Conservation (phyloP, 2,113 vertebrate genomes). For the Laterallus jamaicensis region DNA sequence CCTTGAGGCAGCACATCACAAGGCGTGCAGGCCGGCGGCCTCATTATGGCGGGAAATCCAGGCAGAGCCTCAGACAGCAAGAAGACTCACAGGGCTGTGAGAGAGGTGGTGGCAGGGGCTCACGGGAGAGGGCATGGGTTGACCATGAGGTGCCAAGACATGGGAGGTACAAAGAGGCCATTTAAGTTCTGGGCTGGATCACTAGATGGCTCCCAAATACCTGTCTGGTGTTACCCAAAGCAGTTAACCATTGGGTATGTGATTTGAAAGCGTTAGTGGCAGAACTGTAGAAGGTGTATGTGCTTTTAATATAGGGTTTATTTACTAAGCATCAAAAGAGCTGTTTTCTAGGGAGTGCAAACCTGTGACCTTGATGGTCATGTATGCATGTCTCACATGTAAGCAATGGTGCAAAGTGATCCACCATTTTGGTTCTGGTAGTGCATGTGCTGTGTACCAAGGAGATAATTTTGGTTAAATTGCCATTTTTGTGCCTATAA, state of each 20-base stretch:
- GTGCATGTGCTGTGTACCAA: not conserved
- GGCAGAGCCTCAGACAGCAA: not conserved
- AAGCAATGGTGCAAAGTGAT: not conserved
- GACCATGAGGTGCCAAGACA: not conserved
- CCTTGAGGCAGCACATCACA: not conserved
- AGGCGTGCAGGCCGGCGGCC: not conserved
- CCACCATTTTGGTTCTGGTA: not conserved
- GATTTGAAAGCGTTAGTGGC: not conserved
- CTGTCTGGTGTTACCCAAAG: not conserved
- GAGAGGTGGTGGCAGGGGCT: not conserved
- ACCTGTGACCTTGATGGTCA: not conserved
- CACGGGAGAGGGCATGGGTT: not conserved
- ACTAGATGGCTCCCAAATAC: not conserved
- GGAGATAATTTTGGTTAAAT: not conserved
- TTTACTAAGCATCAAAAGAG: not conserved
- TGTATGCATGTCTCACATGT: not conserved
- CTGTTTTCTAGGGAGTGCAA: not conserved
- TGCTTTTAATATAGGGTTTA: not conserved
- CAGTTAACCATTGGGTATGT: not conserved
- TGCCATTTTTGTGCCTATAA: not conserved
- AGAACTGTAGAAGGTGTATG: not conserved
- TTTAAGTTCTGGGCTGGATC: not conserved
- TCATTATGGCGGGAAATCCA: rapidly evolving
- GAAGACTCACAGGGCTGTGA: not conserved
- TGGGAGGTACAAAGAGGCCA: not conserved